Percentiles rank a stretch among this genome's conserved stretches.
Conservation (phyloP, 2,113 vertebrate genomes). For the Xenus cinereus region DNA sequence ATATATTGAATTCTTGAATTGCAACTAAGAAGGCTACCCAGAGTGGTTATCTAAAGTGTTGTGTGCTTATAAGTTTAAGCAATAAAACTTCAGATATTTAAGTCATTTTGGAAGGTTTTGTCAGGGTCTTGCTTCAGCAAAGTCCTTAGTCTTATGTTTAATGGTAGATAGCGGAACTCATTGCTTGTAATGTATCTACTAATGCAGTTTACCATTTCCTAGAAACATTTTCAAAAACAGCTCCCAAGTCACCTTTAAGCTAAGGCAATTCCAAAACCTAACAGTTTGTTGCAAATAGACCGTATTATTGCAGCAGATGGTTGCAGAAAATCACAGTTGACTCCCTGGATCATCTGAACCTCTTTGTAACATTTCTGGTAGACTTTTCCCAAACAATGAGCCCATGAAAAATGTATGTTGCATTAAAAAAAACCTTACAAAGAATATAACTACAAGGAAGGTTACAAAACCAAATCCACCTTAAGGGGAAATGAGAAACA, state of each 20-base stretch:
- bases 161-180: not conserved
- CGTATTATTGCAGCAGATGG: not conserved
- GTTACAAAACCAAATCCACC: not conserved
- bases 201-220: not conserved
- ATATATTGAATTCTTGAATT: not conserved
- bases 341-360: not conserved
- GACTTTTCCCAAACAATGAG: not conserved
- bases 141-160: not conserved
- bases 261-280: not conserved
- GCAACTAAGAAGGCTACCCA: not conserved
- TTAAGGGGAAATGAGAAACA: conserved; percentile 5
- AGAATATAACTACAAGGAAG: not conserved
- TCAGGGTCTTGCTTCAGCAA: not conserved
- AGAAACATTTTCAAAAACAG: not conserved
- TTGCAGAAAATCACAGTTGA: not conserved
- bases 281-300: not conserved
- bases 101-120: not conserved
- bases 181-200: not conserved
- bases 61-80: not conserved
- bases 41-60: not conserved
- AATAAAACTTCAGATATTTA: not conserved
- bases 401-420: not conserved
- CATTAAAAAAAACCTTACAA: not conserved
- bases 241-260: not conserved
- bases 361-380: not conserved